Conservation (phyloP, 37 sponge, comb jelly and placozoan species). For the Axinella damicornis region DNA sequence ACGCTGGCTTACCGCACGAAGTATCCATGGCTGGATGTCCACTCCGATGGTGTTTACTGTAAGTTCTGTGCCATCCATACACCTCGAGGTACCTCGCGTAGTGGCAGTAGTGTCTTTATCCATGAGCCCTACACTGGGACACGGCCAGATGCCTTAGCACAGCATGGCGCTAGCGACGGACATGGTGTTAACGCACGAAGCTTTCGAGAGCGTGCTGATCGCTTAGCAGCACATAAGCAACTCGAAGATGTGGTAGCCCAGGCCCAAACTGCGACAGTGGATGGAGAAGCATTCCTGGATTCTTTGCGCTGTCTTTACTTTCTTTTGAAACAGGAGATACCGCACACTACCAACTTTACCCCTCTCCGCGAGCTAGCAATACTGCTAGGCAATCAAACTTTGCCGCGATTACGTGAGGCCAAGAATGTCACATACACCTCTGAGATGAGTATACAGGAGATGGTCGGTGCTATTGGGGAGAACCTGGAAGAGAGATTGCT, state of each 20-base stretch:
- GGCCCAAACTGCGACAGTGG: background rate
- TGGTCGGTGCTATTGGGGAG: conserved; percentile 1
- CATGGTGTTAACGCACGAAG: background rate
- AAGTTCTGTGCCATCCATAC: background rate
- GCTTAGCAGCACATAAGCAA: background rate
- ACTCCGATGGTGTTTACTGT: background rate
- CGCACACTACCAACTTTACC: conserved; percentile 9
- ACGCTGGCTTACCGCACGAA: background rate
- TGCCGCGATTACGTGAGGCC: background rate
- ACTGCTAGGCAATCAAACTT: background rate
- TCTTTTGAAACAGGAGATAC: background rate
- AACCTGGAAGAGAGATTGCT: background rate
- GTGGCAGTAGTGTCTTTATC: background rate
- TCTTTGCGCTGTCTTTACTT: background rate
- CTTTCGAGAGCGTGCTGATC: background rate
- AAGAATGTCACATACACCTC: conserved; percentile 8
- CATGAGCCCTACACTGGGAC: background rate
- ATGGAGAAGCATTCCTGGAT: conserved; percentile 13
- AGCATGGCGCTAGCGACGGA: background rate
- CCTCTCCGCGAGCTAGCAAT: background rate
- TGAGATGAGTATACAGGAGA: conserved; percentile 3
- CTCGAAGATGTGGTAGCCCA: background rate
- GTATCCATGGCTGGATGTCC: background rate
- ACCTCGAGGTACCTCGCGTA: background rate
- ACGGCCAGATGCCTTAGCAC: background rate